These are phyloP conservation scores for Blennius ocellaris DNA, from an alignment of 2,113 vertebrate species.

Conservation along the genomic window DNA sequence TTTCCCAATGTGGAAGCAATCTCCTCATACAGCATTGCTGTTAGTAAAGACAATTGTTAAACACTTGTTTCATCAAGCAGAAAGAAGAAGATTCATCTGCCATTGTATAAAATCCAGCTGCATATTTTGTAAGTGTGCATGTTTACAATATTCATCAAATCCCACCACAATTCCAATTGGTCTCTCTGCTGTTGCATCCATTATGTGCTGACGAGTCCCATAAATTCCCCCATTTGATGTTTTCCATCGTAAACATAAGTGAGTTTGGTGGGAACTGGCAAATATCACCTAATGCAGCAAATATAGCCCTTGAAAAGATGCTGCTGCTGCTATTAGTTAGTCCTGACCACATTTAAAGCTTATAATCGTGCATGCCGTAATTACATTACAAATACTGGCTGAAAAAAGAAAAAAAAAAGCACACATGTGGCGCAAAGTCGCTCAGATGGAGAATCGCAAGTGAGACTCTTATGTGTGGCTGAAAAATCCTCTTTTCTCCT, in stretches of 20 bases:
- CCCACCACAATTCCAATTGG: slow-evolving; percentile 30
- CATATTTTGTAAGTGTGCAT: slow-evolving; percentile 10
- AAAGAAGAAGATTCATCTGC: neutral
- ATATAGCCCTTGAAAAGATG: slow-evolving; percentile 39
- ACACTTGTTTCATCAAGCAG: neutral
- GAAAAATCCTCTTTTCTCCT: slow-evolving; percentile 38
- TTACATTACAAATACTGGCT: slow-evolving; percentile 58
- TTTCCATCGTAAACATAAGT: slow-evolving; percentile 34
- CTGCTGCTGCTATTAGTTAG: slow-evolving; percentile 63
- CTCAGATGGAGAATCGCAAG: slow-evolving; percentile 38
- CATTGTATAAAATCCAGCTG: slow-evolving; percentile 10
- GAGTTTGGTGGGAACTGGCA: slow-evolving; percentile 30
- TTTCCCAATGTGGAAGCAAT: neutral
- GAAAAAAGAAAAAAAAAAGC: slow-evolving; percentile 29
- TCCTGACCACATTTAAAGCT: slow-evolving; percentile 61
- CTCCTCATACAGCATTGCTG: neutral
- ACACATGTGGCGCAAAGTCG: slow-evolving; percentile 53
- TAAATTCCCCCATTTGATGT: slow-evolving; percentile 41
- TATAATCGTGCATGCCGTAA: slow-evolving; percentile 57
- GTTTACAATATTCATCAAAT: slow-evolving; percentile 28
- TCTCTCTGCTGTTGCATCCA: slow-evolving; percentile 33
- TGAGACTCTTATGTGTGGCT: slow-evolving; percentile 55
- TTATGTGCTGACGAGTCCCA: slow-evolving; percentile 17
- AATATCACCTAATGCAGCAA: slow-evolving; percentile 39
- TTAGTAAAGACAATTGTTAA: slow-evolving; percentile 3